Conservation (phyloP, 2,797 vertebrate genomes). For the Chrysocyon brachyurus region DNA sequence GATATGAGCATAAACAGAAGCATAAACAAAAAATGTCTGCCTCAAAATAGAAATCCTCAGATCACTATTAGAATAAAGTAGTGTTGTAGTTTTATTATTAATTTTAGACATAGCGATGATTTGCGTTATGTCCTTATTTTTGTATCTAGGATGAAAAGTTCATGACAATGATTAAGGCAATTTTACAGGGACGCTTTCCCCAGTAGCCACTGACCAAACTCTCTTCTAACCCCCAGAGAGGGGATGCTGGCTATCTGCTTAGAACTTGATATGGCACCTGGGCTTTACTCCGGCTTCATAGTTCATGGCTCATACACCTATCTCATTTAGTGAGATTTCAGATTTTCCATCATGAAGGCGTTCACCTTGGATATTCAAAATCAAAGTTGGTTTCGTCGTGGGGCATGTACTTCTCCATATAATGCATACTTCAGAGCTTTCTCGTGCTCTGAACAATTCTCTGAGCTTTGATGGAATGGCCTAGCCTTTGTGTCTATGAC, state of each 20-base stretch:
- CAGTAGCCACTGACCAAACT: neutral
- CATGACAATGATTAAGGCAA: neutral
- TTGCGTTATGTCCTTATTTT: neutral
- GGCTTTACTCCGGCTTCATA: neutral
- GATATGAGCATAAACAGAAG: neutral
- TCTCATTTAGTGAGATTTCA: neutral
- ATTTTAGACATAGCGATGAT: neutral
- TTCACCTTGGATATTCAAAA: neutral
- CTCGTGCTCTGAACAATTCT: neutral
- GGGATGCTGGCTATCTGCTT: neutral
- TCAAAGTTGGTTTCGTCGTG: neutral
- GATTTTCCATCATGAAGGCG: neutral
- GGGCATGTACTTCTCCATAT: neutral
- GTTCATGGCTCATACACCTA: neutral
- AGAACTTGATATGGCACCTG: neutral
- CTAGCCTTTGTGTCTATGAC: neutral
- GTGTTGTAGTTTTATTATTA: neutral
- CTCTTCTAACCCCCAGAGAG: neutral
- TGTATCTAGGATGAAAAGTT: neutral
- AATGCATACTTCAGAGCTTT: neutral
- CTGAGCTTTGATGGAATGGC: neutral
- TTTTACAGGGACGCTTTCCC: neutral
- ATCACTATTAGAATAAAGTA: neutral
- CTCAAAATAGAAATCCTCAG: neutral
- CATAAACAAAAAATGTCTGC: neutral